Percentiles rank a stretch among this genome's conserved stretches.
These are phyloP conservation scores for Ifrita kowaldi DNA, from an alignment of 2,113 vertebrate genomes.

Conservation along the genomic window DNA sequence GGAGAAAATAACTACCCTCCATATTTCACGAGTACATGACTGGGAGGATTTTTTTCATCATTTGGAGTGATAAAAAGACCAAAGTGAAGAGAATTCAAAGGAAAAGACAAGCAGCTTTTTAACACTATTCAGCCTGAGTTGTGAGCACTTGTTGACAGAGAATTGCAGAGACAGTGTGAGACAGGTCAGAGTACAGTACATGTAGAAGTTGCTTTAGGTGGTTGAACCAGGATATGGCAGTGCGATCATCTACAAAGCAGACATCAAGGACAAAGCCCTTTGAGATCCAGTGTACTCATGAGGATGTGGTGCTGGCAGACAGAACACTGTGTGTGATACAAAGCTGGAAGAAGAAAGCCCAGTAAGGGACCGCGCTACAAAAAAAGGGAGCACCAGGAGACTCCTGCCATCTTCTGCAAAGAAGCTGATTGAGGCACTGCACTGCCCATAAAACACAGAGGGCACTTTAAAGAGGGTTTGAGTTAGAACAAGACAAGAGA, in stretches of 20 bases:
- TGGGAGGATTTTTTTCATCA: conserved; percentile 7
- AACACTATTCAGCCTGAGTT: neutral
- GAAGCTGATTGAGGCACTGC: neutral
- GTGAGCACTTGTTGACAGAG: neutral
- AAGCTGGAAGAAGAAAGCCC: neutral
- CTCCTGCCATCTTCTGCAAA: neutral
- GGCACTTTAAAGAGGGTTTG: neutral
- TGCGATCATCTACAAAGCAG: neutral
- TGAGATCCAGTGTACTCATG: neutral
- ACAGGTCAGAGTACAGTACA: neutral
- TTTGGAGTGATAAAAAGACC: neutral
- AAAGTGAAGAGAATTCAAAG: neutral
- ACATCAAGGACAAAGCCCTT: neutral
- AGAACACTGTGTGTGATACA: neutral
- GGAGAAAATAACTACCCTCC: neutral
- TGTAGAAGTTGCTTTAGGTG: neutral
- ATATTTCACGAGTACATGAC: neutral
- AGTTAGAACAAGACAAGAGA: neutral
- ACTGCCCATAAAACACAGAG: neutral
- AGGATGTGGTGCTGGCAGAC: neutral
- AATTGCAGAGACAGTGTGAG: neutral
- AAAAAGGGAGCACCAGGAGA: neutral
- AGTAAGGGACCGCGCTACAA: neutral
- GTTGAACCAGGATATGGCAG: neutral
- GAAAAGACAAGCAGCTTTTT: conserved; percentile 6